Evolutionary conservation across 2,113 vertebrate genomes (phyloP).

Genomic region (Gadus chalcogrammus): DNA sequence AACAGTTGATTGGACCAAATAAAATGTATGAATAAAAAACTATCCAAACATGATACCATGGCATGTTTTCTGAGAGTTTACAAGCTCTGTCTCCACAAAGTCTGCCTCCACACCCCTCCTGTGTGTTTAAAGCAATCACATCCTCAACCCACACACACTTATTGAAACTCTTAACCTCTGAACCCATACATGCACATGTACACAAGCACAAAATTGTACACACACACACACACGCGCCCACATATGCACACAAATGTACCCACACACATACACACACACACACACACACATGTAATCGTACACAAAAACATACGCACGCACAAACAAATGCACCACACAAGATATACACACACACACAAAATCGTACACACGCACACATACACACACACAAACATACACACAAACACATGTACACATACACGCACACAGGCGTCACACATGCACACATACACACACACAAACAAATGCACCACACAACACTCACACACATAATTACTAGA

Average conservation of each 20-base stretch:
- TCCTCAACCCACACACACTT: constrained; percentile 48
- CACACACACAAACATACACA: neutral
- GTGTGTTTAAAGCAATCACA: constrained; percentile 57
- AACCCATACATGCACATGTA: constrained; percentile 34
- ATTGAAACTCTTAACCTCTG: constrained; percentile 34
- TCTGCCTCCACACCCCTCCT: constrained; percentile 63
- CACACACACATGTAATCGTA: neutral
- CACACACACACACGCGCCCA: neutral
- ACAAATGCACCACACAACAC: neutral
- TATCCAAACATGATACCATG: constrained; percentile 7
- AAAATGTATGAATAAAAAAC: no score
- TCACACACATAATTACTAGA: neutral
- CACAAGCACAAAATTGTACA: constrained; percentile 1
- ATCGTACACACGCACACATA: neutral
- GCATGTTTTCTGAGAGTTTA: constrained; percentile 55
- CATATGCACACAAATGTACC: neutral
- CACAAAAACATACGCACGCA: neutral
- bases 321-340: neutral
- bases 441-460: neutral
- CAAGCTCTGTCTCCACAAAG: constrained; percentile 63
- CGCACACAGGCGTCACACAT: neutral
- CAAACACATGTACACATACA: neutral
- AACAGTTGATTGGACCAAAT: no score
- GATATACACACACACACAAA: neutral
- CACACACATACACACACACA: neutral